Evolutionary conservation across 2,113 vertebrate genomes (phyloP), one percentile per base, ranked within the genome.

Genomic region (Micronisus gabar): DNA sequence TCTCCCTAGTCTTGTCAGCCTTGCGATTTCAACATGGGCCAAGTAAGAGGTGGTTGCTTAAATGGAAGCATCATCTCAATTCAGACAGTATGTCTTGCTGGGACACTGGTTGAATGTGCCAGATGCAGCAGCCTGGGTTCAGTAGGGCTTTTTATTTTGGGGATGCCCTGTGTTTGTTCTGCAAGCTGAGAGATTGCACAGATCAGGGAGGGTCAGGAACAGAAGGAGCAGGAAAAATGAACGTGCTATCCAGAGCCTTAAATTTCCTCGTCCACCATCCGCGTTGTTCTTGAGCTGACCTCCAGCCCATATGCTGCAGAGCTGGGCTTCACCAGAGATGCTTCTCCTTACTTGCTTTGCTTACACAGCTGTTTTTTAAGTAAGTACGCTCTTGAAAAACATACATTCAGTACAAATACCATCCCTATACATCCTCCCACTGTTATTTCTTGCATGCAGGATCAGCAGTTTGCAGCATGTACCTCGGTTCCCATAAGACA

Each of bases 351-450:
- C 52, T 75, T 1, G 0, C 63, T 86, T 47, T 95, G 90, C 92
- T 96, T 92, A 87, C 81, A 58, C 94, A 95, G 92, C 95, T 96
- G 90, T 11, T 10, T 83, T 84, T 88, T 53, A 73, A 47, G 79
- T 53, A 73, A 50, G 79, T 73, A 41, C 0, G 1, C 48, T 88
- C 55, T 65, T 34, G 81, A 40, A 94, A 85, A 95, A 74, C 48
- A 81, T 59, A 26, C 41, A 22, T 63, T 86, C 48, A 66, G 52
- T 71, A 62, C 84, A 95, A 95, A 90, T 82, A n/a, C 75, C 86
- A 81, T 72, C 81, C 84, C 78, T 88, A 1, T 70, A 38, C 75
- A 47, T 84, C 59, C 61, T 93, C 38, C 30, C 53, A 38, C 65
- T 68, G 41, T 50, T 53, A 43, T 55, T 90, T 68, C 80, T 88